Base-by-base conservation (phyloP, 2,888 invertebrate genomes). In the Amaurobius ferox region DNA sequence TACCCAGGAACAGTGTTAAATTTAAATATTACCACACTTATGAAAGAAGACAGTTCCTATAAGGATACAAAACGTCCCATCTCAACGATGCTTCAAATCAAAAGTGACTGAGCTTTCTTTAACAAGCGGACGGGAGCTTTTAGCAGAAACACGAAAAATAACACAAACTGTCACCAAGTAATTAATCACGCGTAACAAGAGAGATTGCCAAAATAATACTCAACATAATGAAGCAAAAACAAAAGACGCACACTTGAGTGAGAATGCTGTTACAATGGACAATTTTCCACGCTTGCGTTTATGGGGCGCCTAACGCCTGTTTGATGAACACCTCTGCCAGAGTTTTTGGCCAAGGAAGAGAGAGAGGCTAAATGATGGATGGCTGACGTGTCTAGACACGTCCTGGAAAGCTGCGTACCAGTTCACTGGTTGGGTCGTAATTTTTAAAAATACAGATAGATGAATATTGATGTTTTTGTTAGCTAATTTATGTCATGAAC, bases 101-200 rank as follows among this genome's bases (percentile, higher is more conserved):
- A 26, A 64, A 19, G 64, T 64, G 29, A 64, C 29, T 29, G n/a
- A 64, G 64, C 64, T 29, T n/a, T 64, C 30, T 64, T 64, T 28
- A 64, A 64, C 64, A 16, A 64, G 29, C 64, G 61, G 26, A 28
- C 61, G 11, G 11, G 26, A 61, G 23, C 61, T 61, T 61, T 61
- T 61, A 61, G 61, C 28, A 23, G 16, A 26, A 61, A 26, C 28
- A 26, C 23, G 7, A 61, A 30, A 64, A 64, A 29, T 7, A 64
- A 64, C 13, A 29, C 28, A 29, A 30, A n/a, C 30, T 64, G 64
- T 64, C 30, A 0, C 64, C 29, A 28, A 64, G 30, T 64, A 64
- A 64, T 64, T 64, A 64, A 64, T 64, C 64, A 64, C 29, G 0
- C 2, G 64, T 64, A n/a, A 61, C 26, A 11, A 61, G 61, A 61